Evolutionary conservation across 2,888 invertebrate genomes (phyloP).

Genomic region (Malacosoma neustria): DNA sequence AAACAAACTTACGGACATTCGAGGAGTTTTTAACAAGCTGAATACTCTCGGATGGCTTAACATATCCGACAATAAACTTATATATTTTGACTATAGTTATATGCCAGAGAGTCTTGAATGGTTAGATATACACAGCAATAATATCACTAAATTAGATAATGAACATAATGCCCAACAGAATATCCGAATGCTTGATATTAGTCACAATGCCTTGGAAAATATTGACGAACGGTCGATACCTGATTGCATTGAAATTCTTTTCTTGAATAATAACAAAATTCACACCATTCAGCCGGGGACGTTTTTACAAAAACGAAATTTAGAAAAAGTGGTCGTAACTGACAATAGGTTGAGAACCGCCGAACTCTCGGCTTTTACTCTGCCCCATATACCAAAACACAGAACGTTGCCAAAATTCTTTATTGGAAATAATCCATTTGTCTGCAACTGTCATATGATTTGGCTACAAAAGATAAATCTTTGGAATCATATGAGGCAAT

Average conservation of each 20-base stretch:
- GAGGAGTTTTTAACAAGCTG: constrained; percentile 83
- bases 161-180: constrained; percentile 79
- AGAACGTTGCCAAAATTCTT: constrained; percentile 84
- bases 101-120: constrained; percentile 84
- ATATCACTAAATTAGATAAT: constrained; percentile 83
- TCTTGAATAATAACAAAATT: constrained; percentile 85
- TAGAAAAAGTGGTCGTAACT: constrained; percentile 85
- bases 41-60: constrained; percentile 86
- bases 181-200: constrained; percentile 85
- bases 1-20: constrained; percentile 84
- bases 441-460: constrained; percentile 91
- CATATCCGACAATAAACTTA: constrained; percentile 85
- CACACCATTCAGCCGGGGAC: constrained; percentile 81
- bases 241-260: constrained; percentile 82
- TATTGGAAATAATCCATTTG: constrained; percentile 87
- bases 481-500: constrained; percentile 81
- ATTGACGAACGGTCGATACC: constrained; percentile 82
- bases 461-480: constrained; percentile 88
- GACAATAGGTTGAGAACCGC: constrained; percentile 83
- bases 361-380: constrained; percentile 81
- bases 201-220: constrained; percentile 81
- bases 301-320: constrained; percentile 80
- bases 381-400: constrained; percentile 78
- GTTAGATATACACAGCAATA: constrained; percentile 87
- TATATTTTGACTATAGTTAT: constrained; percentile 86